Percentiles rank a stretch among this genome's conserved stretches.
Conservation (phyloP, 2,113 vertebrate genomes). For the Aramus guarauna region DNA sequence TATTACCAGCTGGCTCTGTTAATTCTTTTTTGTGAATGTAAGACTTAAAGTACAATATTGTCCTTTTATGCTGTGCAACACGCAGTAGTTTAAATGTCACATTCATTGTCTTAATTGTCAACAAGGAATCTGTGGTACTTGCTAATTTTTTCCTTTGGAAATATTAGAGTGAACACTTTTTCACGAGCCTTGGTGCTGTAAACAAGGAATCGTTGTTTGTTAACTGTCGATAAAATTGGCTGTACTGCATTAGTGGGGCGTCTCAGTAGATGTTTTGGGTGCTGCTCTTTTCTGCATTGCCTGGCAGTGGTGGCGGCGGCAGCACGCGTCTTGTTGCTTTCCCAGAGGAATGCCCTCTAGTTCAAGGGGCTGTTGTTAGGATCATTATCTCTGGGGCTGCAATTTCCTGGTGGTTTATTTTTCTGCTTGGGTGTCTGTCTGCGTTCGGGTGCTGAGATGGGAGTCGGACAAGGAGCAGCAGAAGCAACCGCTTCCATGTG, state of each 20-base stretch:
- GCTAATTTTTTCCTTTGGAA: slow-evolving; percentile 23
- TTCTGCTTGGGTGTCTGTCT: background rate
- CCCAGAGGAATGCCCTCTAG: background rate
- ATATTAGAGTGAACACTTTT: background rate
- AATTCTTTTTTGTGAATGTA: background rate
- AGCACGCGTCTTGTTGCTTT: background rate
- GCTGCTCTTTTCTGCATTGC: background rate
- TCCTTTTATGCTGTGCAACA: background rate
- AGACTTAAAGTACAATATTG: background rate
- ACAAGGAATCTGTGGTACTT: background rate
- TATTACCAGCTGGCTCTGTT: background rate
- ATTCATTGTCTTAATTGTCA: slow-evolving; percentile 48
- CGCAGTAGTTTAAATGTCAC: slow-evolving; percentile 7
- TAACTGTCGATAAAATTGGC: background rate
- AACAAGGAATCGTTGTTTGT: background rate
- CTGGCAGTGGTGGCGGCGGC: background rate
- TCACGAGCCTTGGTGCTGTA: background rate
- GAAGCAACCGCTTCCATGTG: background rate
- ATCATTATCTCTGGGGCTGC: background rate
- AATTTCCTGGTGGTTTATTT: background rate
- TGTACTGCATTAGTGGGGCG: background rate
- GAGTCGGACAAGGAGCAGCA: background rate
- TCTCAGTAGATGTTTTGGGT: background rate
- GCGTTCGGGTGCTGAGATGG: background rate
- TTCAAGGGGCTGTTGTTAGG: rapidly evolving